phyloP scores from a whole-genome alignment of 2,797 vertebrate species.

The Sciurus vulgaris region DNA sequence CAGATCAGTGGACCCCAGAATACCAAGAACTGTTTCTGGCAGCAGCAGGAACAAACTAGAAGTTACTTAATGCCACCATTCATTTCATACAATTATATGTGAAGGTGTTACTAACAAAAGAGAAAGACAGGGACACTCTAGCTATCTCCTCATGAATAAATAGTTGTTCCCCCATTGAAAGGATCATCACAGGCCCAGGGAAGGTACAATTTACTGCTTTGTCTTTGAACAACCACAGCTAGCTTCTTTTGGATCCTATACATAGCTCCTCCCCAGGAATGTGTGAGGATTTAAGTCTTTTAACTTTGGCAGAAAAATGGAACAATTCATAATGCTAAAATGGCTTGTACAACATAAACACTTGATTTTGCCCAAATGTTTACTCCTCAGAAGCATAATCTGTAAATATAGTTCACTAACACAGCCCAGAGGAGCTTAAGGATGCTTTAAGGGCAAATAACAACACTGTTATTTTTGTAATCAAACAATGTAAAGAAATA shows the following conservation, averaged over 20 bases:
- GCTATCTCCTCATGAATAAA: slow-evolving; percentile 66
- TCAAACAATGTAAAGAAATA: neutral
- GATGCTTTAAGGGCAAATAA: neutral
- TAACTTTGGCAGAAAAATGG: slow-evolving; percentile 15
- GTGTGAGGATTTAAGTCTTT: neutral
- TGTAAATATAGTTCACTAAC: slow-evolving; percentile 25
- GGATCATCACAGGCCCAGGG: slow-evolving; percentile 41
- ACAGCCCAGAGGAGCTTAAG: neutral
- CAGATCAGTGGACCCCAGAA: neutral
- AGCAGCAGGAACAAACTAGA: neutral
- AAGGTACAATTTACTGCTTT: slow-evolving; percentile 24
- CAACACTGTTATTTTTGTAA: neutral
- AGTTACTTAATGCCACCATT: neutral
- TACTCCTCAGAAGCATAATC: slow-evolving; percentile 33
- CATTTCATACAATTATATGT: neutral
- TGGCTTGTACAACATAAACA: neutral
- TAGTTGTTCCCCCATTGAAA: slow-evolving; percentile 55
- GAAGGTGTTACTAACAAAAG: neutral
- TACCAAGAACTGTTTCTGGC: slow-evolving; percentile 15
- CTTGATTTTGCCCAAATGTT: slow-evolving; percentile 52
- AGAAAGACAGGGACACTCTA: slow-evolving; percentile 55
- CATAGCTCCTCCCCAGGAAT: slow-evolving; percentile 23
- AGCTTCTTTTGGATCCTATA: slow-evolving; percentile 47
- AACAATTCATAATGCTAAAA: slow-evolving; percentile 55
- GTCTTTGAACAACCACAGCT: slow-evolving; percentile 52